Conservation (phyloP, 2,888 invertebrate genomes). For the Drosophila sordidapex region DNA sequence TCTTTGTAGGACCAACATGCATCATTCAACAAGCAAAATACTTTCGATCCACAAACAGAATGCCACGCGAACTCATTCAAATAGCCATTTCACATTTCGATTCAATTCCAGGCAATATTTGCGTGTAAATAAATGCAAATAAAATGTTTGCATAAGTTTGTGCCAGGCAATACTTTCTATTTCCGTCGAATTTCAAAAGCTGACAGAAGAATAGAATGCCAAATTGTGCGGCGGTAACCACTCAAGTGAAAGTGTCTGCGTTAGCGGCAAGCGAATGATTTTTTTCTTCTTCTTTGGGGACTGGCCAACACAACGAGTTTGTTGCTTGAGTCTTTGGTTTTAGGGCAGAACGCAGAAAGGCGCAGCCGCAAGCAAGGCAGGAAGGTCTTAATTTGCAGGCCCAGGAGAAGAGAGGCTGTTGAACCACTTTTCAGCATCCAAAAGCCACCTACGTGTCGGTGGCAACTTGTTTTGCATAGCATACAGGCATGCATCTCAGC, state of each 20-base stretch:
- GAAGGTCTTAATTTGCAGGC: constrained; percentile 53
- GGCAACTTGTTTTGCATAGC: constrained; percentile 62
- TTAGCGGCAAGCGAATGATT: constrained; percentile 10
- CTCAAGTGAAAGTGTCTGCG: constrained; percentile 62
- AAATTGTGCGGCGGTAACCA: constrained; percentile 32
- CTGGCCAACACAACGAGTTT: constrained; percentile 40
- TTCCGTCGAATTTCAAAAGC: constrained; percentile 47
- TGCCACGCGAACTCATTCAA: constrained; percentile 11
- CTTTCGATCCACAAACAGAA: constrained; percentile 10
- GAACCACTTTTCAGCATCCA: constrained; percentile 63
- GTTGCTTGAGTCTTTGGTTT: constrained; percentile 65
- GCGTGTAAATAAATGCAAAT: constrained; percentile 34
- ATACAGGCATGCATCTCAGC: constrained; percentile 6
- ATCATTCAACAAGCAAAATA: constrained; percentile 3
- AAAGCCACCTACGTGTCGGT: constrained; percentile 58
- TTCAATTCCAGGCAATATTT: constrained; percentile 50
- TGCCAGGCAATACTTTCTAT: constrained; percentile 62
- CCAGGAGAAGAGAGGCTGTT: constrained; percentile 47
- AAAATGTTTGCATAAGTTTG: constrained; percentile 39
- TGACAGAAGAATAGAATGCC: constrained; percentile 73
- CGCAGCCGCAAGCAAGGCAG: constrained; percentile 16
- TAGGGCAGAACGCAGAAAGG: constrained; percentile 1
- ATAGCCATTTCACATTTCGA: constrained; percentile 27
- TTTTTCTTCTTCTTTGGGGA: background rate
- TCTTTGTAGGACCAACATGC: background rate